These are phyloP conservation scores for Agapetus fuscipes DNA, from an alignment of 2,888 invertebrate genomes.

Conservation along the genomic window DNA sequence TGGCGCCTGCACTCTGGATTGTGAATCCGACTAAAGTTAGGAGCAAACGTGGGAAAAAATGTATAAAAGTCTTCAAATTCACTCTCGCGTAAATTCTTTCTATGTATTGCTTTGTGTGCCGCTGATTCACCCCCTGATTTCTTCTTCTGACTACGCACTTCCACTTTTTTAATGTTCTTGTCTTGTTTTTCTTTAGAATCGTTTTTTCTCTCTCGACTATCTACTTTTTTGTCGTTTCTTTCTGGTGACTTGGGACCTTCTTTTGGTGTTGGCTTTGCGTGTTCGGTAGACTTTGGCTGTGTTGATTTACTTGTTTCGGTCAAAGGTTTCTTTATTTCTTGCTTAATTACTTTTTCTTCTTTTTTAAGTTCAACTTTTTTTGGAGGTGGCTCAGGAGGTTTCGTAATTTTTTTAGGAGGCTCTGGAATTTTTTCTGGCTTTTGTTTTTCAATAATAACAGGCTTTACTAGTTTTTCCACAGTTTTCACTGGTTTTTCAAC, in stretches of 20 bases:
- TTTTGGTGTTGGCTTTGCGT: slow-evolving; percentile 12
- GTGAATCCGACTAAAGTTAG: slow-evolving; percentile 55
- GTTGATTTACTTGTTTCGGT: slow-evolving; percentile 1
- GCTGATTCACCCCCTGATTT: slow-evolving; percentile 31
- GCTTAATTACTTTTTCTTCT: slow-evolving; percentile 1
- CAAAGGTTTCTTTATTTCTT: slow-evolving; percentile 3
- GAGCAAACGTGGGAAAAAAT: slow-evolving; percentile 57
- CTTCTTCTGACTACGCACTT: slow-evolving; percentile 26
- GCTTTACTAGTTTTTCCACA: not conserved
- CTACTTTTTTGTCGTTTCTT: slow-evolving; percentile 15
- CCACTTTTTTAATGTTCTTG: too few relatives aligned
- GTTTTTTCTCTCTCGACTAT: slow-evolving; percentile 22
- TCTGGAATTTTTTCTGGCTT: slow-evolving; percentile 3
- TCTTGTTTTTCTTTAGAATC: slow-evolving; percentile 26
- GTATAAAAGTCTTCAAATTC: slow-evolving; percentile 54
- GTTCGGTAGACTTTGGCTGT: slow-evolving; percentile 10
- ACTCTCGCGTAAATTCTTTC: slow-evolving; percentile 39
- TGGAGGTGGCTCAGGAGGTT: slow-evolving; percentile 6
- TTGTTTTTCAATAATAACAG: slow-evolving; percentile 1
- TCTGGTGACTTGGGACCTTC: slow-evolving; percentile 17
- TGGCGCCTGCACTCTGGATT: slow-evolving; percentile 58
- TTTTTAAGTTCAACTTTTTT: slow-evolving; percentile 1
- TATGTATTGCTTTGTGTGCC: slow-evolving; percentile 26
- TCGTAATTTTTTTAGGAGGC: slow-evolving; percentile 8
- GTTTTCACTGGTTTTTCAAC: slow-evolving; percentile 2